Evolutionary conservation across 2,888 invertebrate genomes (phyloP).

Genomic region (Carabus problematicus): DNA sequence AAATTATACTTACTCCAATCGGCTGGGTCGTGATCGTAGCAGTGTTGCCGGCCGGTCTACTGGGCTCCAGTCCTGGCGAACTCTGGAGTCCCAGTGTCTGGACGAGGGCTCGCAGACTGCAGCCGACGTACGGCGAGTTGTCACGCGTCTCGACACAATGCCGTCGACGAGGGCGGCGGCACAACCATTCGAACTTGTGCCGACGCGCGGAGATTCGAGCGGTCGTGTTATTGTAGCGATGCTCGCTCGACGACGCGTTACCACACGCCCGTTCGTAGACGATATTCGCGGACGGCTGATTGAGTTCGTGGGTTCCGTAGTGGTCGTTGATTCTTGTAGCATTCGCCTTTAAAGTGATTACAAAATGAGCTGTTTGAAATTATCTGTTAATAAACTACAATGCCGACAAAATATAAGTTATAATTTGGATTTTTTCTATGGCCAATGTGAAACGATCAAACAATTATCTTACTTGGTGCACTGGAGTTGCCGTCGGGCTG

Average conservation of each 20-base stretch:
- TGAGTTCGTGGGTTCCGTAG: conserved; percentile 44
- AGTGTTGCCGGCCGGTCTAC: conserved; percentile 55
- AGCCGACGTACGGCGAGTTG: conserved; percentile 23
- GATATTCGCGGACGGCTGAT: conserved; percentile 5
- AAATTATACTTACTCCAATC: conserved; percentile 55
- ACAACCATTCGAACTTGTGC: conserved; percentile 47
- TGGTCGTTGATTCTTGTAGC: conserved; percentile 52
- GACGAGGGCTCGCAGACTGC: conserved; percentile 54
- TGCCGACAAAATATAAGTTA: no score
- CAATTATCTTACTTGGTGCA: conserved; percentile 62
- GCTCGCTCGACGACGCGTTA: conserved; percentile 63
- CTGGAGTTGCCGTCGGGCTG: conserved; percentile 64
- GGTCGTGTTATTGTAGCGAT: conserved; percentile 63
- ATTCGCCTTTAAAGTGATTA: conserved; percentile 51
- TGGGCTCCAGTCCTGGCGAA: conserved; percentile 53
- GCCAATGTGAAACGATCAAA: neutral
- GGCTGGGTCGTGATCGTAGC: conserved; percentile 59
- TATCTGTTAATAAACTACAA: neutral
- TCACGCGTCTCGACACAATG: conserved; percentile 20
- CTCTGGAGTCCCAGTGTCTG: conserved; percentile 52
- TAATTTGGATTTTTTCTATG: no score
- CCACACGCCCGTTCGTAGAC: conserved; percentile 47
- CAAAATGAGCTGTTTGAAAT: neutral
- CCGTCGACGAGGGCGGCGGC: conserved; percentile 14
- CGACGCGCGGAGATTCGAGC: conserved; percentile 48